Base-by-base conservation (phyloP, 2,888 invertebrate species). In the Drosophila putrida region DNA sequence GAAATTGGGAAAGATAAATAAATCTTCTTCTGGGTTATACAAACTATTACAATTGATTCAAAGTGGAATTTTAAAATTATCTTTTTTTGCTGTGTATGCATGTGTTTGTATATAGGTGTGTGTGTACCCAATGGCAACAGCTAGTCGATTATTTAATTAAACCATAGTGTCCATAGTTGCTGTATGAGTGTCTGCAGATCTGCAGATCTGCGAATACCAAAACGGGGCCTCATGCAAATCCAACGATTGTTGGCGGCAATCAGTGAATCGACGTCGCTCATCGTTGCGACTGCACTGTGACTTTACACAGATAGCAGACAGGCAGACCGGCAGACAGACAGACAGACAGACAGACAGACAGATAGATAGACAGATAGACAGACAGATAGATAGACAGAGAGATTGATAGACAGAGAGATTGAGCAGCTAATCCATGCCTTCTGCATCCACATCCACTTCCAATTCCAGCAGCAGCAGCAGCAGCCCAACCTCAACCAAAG, bases 71-170 rank as follows among this genome's bases (percentile, higher is more conserved):
- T 2, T 0, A 6, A 13, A 31, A 9, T 9, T 4, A 35, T 35
- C 20, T 20, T 35, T 36, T n/a, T 6, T 1, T 4, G 4, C 15
- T 33, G 43, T 39, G 35, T n/a, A 25, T 64, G 28, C 47, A 6
- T 28, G 3, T 35, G 27, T 27, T 9, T 10, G 20, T 44, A 4
- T 39, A 38, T 31, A 44, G 13, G n/a, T 44, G 44, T n/a, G 36
- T 15, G 11, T 57, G 9, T 54, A 9, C 33, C 70, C 66, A 66
- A 67, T 78, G 71, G 78, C 78, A 78, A 71, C 63, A 67, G 71
- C 60, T 58, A 64, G 78, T 53, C 81, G 62, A 81, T 81, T 81
- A 81, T 81, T 84, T 81, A 81, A 81, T 85, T 82, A 84, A 85
- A 57, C 49, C 53, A 62, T 11, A 43, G 43, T 33, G 53, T 55